phyloP scores from a whole-genome alignment of 1,140 invertebrate genomes.

The Drosophila nikananu region DNA sequence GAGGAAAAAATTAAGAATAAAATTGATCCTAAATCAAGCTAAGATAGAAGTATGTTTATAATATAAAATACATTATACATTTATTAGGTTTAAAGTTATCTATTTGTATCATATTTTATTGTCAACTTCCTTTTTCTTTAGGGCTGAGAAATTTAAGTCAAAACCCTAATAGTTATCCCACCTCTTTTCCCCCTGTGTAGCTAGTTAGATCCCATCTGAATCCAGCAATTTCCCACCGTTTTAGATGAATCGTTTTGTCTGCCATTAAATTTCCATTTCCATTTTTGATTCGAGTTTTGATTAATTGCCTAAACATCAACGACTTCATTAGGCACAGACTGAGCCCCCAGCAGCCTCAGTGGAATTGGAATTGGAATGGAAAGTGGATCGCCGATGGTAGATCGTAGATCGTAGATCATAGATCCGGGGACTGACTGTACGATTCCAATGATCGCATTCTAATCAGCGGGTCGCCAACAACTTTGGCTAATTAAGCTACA shows the following conservation, averaged over 20 bases:
- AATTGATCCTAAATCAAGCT: not conserved
- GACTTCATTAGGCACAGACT: constrained; percentile 65
- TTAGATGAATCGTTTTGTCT: constrained; percentile 64
- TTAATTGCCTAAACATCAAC: constrained; percentile 72
- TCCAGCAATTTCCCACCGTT: constrained; percentile 69
- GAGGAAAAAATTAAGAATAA: constrained; percentile 1
- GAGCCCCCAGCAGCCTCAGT: constrained; percentile 1
- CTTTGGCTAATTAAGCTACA: constrained; percentile 81
- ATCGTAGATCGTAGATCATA: constrained; percentile 7
- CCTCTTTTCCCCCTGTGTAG: constrained; percentile 2
- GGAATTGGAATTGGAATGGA: constrained; percentile 10
- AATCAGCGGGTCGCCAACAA: constrained; percentile 68
- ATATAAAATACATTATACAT: not conserved
- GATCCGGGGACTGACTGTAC: constrained; percentile 11
- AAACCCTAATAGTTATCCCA: accelerated
- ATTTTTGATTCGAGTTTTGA: constrained; percentile 73
- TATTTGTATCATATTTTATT: too few species aligned
- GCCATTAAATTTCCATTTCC: constrained; percentile 75
- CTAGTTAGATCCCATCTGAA: constrained; percentile 44
- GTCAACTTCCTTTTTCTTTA: not conserved
- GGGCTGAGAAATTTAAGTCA: not conserved
- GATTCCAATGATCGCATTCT: constrained; percentile 61
- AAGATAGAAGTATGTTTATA: not conserved
- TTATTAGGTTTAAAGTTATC: too few species aligned
- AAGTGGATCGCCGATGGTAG: constrained; percentile 28